Percentiles rank a stretch among this genome's conserved stretches.
Conservation (phyloP, 1,140 invertebrate genomes). For the Drosophila albomicans region DNA sequence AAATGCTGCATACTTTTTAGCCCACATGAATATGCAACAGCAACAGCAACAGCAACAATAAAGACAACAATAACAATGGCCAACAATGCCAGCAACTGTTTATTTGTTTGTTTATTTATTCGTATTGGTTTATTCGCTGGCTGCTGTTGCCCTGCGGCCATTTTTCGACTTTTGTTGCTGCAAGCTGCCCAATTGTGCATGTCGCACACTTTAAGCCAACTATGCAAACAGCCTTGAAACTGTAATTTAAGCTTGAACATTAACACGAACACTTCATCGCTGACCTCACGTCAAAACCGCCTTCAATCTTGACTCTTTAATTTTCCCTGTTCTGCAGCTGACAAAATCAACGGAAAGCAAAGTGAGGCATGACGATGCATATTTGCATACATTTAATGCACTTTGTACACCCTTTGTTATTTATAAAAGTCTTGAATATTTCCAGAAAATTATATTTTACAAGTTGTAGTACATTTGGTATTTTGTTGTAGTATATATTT, state of each 20-base stretch:
- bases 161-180: slow-evolving; percentile 48
- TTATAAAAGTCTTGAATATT: no score
- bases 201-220: slow-evolving; percentile 32
- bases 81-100: slow-evolving; percentile 34
- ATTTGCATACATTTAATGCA: no score
- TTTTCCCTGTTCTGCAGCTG: not conserved
- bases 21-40: slow-evolving; percentile 41
- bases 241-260: slow-evolving; percentile 6
- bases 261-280: slow-evolving; percentile 3
- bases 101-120: slow-evolving; percentile 53
- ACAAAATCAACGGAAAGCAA: not conserved
- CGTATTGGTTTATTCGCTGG: slow-evolving; percentile 46
- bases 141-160: slow-evolving; percentile 40
- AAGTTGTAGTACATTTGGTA: no score
- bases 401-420: no score
- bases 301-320: no score
- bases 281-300: no score
- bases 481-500: no score
- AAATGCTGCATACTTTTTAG: slow-evolving; percentile 50
- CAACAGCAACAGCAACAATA: slow-evolving; percentile 4
- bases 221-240: slow-evolving; percentile 4
- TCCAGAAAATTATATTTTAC: no score
- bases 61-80: slow-evolving; percentile 21
- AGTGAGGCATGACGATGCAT: not conserved
- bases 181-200: slow-evolving; percentile 59